These are phyloP conservation scores for Charanyca ferruginea DNA, from an alignment of 2,888 invertebrate species.

Conservation along the genomic window DNA sequence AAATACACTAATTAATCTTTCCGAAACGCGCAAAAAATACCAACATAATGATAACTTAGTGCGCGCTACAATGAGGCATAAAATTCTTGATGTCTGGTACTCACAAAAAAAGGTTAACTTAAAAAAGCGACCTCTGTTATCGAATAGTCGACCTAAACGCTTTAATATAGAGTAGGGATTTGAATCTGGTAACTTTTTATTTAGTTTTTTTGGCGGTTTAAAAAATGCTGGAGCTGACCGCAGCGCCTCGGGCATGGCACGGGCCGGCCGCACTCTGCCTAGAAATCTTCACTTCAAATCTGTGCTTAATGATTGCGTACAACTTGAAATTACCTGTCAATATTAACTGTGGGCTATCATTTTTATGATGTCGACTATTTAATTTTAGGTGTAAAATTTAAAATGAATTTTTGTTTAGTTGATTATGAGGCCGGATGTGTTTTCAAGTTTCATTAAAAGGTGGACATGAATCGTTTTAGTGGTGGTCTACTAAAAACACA, in stretches of 20 bases:
- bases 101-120: constrained; percentile 66
- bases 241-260: constrained; percentile 81
- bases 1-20: constrained; percentile 65
- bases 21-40: constrained; percentile 65
- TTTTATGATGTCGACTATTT: constrained; percentile 68
- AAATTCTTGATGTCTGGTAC: constrained; percentile 68
- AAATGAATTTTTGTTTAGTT: constrained; percentile 51
- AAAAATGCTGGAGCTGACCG: constrained; percentile 66
- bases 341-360: constrained; percentile 72
- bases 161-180: constrained; percentile 59
- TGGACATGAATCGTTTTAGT: background rate
- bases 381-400: constrained; percentile 62
- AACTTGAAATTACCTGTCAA: constrained; percentile 77
- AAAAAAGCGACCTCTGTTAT: constrained; percentile 61
- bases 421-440: constrained; percentile 36
- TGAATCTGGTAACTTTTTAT: constrained; percentile 28
- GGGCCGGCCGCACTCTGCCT: constrained; percentile 78
- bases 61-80: constrained; percentile 75
- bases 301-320: constrained; percentile 75
- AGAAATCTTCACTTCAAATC: constrained; percentile 77
- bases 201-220: constrained; percentile 63
- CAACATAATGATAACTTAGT: constrained; percentile 66
- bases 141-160: constrained; percentile 59
- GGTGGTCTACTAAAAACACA: no score
- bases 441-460: background rate